These are phyloP conservation scores for Cossypha caffra DNA, from an alignment of 2,797 vertebrate genomes.

Conservation along the genomic window DNA sequence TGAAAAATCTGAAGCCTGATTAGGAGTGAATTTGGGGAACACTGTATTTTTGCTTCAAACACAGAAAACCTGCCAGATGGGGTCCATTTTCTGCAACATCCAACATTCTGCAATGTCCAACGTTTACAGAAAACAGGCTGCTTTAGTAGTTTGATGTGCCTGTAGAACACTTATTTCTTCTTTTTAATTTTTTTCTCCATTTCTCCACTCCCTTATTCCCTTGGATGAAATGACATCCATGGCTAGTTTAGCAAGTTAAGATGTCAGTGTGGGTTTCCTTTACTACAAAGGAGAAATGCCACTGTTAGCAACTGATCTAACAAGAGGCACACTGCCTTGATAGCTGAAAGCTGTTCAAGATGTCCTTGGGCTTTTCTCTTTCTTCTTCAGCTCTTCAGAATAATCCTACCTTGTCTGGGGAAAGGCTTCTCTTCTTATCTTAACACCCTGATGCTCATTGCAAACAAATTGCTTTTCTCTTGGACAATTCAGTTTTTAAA, in stretches of 20 bases:
- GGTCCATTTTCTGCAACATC: not conserved
- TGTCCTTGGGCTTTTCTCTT: not conserved
- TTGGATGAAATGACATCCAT: not conserved
- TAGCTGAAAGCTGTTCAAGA: slow-evolving; percentile 11
- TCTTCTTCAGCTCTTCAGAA: not conserved
- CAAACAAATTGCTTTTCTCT: not conserved
- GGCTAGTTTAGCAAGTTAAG: slow-evolving; percentile 30
- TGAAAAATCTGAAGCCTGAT: not conserved
- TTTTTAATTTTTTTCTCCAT: not conserved
- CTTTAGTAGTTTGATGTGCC: not conserved
- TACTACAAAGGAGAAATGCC: not conserved
- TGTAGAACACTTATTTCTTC: not conserved
- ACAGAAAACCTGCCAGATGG: not conserved
- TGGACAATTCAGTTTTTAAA: not conserved
- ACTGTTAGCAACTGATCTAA: not conserved
- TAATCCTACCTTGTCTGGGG: not conserved
- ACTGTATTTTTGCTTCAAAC: not conserved
- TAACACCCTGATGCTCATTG: not conserved
- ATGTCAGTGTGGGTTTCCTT: not conserved
- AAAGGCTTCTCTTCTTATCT: not conserved
- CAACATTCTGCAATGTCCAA: not conserved
- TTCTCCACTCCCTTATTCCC: not conserved
- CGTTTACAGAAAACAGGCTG: not conserved
- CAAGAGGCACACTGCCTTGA: not conserved
- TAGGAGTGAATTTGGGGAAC: not conserved